Conservation (phyloP, 2,888 invertebrate species). For the Eupelmus urozonus region DNA sequence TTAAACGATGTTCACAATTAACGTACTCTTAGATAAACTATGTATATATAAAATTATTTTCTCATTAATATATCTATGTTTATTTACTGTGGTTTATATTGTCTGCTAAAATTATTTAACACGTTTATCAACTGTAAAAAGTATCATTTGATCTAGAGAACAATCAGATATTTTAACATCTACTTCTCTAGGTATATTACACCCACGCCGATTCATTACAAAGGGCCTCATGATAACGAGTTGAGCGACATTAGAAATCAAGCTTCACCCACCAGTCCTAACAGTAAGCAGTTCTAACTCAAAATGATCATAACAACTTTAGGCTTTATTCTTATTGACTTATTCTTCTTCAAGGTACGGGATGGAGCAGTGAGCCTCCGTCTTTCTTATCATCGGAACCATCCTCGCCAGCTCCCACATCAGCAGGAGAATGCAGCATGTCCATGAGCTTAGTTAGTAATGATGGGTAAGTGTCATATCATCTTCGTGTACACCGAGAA, state of each 20-base stretch:
- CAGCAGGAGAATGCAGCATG: constrained; percentile 81
- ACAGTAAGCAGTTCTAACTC: constrained; percentile 67
- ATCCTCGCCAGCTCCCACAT: constrained; percentile 85
- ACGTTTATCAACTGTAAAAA: not conserved
- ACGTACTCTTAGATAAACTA: not conserved
- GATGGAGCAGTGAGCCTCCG: constrained; percentile 89
- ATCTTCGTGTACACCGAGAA: too few species aligned
- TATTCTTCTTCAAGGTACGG: constrained; percentile 77
- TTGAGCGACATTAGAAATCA: constrained; percentile 70
- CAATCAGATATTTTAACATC: constrained; percentile 1
- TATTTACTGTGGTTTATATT: constrained; percentile 20
- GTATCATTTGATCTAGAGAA: too few species aligned
- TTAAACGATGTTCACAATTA: constrained; percentile 1
- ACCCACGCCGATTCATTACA: constrained; percentile 70
- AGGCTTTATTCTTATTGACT: not conserved
- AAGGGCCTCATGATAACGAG: constrained; percentile 68
- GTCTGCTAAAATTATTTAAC: constrained; percentile 29
- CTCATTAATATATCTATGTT: not conserved
- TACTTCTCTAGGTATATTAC: constrained; percentile 72
- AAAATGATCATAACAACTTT: too few species aligned
- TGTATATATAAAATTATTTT: not conserved
- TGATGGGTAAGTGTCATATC: constrained; percentile 79
- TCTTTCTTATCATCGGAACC: constrained; percentile 89
- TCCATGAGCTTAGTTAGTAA: constrained; percentile 82
- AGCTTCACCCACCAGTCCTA: constrained; percentile 74